Percentiles rank a stretch among this genome's conserved stretches.
These are phyloP conservation scores for Alentia gelatinosa DNA, from an alignment of 2,888 invertebrate genomes.

Conservation along the genomic window DNA sequence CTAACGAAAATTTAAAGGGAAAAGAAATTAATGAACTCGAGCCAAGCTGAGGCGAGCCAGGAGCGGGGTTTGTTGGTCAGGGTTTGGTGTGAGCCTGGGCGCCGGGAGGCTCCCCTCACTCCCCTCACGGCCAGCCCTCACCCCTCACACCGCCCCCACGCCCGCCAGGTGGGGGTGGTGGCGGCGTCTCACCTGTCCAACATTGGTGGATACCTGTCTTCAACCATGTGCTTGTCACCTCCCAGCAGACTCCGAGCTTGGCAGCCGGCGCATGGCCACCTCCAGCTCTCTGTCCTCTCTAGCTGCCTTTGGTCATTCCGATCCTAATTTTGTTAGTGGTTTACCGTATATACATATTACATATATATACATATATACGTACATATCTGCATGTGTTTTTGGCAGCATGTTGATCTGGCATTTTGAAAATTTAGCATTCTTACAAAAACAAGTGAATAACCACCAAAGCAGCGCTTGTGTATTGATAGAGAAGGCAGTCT, in stretches of 20 bases:
- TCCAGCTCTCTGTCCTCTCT: conserved; percentile 46
- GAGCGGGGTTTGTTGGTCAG: neutral
- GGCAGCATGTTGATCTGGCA: neutral
- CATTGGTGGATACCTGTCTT: conserved; percentile 47
- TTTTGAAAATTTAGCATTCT: neutral
- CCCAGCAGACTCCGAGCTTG: conserved; percentile 39
- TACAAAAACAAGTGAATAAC: neutral
- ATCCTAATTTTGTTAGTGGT: conserved; percentile 26
- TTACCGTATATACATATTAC: neutral
- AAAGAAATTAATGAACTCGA: too few species aligned
- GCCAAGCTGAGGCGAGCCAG: neutral
- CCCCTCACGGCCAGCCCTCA: conserved; percentile 28
- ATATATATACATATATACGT: conserved; percentile 1
- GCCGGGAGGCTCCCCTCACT: neutral
- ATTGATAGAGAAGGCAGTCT: neutral
- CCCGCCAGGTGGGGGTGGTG: neutral
- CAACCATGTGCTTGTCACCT: conserved; percentile 51
- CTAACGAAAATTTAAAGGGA: too few species aligned
- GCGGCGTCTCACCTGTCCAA: conserved; percentile 19
- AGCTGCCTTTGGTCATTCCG: conserved; percentile 46
- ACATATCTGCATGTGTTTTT: conserved; percentile 11
- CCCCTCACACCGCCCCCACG: conserved; percentile 5
- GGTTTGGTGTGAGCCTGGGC: neutral
- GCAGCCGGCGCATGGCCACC: conserved; percentile 44
- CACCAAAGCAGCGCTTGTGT: conserved; percentile 36